A percentile compares a stretch with the other conserved stretches of the same genome.
phyloP scores from a whole-genome alignment of 2,888 invertebrate genomes.

The Dicycla oo region DNA sequence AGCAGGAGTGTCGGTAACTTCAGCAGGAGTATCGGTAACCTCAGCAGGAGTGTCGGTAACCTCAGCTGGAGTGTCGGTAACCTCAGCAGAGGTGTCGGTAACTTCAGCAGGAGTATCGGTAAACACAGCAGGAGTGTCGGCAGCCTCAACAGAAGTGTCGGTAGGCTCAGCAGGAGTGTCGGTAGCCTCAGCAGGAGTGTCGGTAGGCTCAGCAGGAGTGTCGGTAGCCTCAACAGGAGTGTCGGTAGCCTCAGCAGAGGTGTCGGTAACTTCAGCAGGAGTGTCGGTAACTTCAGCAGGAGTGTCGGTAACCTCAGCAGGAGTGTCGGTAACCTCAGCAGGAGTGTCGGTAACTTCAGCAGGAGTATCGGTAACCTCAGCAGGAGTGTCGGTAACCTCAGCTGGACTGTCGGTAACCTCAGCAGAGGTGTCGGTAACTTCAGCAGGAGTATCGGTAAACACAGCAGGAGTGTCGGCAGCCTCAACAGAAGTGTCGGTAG shows the following conservation, averaged over 20 bases:
- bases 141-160: conserved; percentile 27
- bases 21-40: conserved; percentile 33
- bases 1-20: conserved; percentile 25
- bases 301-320: conserved; percentile 34
- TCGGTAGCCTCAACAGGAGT: conserved; percentile 28
- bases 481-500: conserved; percentile 29
- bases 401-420: no score
- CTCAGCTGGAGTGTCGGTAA: conserved; percentile 28
- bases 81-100: conserved; percentile 33
- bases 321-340: conserved; percentile 31
- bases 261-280: no score
- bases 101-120: conserved; percentile 26
- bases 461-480: conserved; percentile 25
- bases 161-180: conserved; percentile 31
- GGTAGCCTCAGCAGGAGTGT: conserved; percentile 30
- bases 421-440: conserved; percentile 25
- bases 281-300: conserved; percentile 29
- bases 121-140: conserved; percentile 27
- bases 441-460: conserved; percentile 26
- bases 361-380: conserved; percentile 31
- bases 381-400: conserved; percentile 30
- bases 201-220: conserved; percentile 22
- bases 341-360: conserved; percentile 19
- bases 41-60: conserved; percentile 26
- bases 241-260: conserved; percentile 38